A percentile compares a stretch with the other conserved stretches of the same genome.
phyloP scores from a whole-genome alignment of 2,888 invertebrate species.

The Anorthoa munda region DNA sequence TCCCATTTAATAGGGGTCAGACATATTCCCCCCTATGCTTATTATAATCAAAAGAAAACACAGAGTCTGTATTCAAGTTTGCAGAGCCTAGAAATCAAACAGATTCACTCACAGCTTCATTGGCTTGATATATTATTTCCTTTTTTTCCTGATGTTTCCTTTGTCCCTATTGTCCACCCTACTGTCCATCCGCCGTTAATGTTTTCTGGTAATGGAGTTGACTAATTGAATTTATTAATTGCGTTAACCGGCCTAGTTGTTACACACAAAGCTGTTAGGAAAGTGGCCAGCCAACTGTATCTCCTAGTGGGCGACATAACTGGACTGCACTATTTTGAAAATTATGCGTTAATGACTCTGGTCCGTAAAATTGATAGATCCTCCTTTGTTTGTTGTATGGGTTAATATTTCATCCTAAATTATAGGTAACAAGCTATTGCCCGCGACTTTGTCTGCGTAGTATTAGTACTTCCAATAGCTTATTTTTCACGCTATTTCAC shows the following conservation, averaged over 20 bases:
- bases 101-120: neutral
- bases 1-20: too few species aligned
- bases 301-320: constrained; percentile 65
- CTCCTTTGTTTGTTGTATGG: neutral
- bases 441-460: too few species aligned
- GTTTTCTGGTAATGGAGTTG: neutral
- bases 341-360: neutral
- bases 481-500: too few species aligned
- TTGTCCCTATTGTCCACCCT: neutral
- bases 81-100: too few species aligned
- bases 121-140: neutral
- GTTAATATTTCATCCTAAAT: too few species aligned
- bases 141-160: neutral
- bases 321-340: neutral
- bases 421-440: too few species aligned
- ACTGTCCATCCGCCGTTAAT: constrained; percentile 1
- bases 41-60: too few species aligned
- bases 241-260: constrained; percentile 75
- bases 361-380: neutral
- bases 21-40: too few species aligned
- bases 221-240: constrained; percentile 71
- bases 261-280: constrained; percentile 72
- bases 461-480: too few species aligned
- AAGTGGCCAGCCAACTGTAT: constrained; percentile 80
- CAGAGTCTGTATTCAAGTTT: too few species aligned